phyloP scores from a whole-genome alignment of 1,140 invertebrate genomes.

The Platyscapa corneri region DNA sequence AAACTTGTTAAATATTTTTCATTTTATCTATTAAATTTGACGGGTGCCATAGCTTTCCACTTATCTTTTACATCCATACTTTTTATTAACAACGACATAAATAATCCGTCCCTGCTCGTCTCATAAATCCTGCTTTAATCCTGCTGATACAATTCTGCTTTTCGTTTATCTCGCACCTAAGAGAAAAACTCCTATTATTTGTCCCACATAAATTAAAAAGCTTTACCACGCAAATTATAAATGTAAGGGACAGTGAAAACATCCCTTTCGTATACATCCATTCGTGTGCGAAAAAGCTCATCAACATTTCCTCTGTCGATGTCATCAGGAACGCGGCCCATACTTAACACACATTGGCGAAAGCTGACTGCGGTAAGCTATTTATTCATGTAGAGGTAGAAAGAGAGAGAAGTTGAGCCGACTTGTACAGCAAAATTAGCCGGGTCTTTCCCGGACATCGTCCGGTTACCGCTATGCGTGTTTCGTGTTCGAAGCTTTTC shows the following conservation, averaged over 20 bases:
- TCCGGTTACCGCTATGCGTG: slow-evolving; percentile 49
- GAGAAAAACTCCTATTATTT: neutral
- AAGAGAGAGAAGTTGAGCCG: neutral
- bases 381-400: slow-evolving; percentile 30
- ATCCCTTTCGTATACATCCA: neutral
- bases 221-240: no score
- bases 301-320: slow-evolving; percentile 26
- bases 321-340: neutral
- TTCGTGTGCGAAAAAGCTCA: neutral
- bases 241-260: no score
- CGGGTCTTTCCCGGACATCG: slow-evolving; percentile 62
- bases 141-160: neutral
- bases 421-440: slow-evolving; percentile 63
- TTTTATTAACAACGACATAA: neutral
- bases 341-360: neutral
- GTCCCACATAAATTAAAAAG: neutral
- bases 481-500: slow-evolving; percentile 48
- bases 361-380: slow-evolving; percentile 21
- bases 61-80: neutral
- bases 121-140: neutral
- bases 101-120: neutral
- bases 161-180: neutral
- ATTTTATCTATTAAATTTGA: no score
- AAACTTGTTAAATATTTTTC: no score
- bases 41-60: neutral